Evolutionary conservation across 2,888 invertebrate species (phyloP), one percentile per base, ranked within the genome.

Genomic region (Anodontia alba): DNA sequence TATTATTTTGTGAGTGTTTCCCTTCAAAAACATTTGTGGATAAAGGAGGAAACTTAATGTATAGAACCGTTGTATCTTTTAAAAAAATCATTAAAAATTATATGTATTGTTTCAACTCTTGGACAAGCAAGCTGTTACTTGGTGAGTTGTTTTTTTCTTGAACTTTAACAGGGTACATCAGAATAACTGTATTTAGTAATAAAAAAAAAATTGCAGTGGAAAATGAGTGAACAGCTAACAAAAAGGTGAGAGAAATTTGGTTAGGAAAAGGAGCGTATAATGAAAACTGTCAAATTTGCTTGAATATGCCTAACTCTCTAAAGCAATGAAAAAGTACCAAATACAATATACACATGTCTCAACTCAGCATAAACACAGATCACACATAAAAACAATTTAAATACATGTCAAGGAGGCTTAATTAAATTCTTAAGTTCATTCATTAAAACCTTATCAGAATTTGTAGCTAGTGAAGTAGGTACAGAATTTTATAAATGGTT

Each of bases 141-240:
- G n/a, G 12, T 38, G 38, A 38, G 12, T 12, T 38, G 12, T 38
- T 26, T 5, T 54, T 29, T 5, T n/a, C n/a, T n/a, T n/a, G n/a
- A n/a, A 20, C 54, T 54, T 54, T 54, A 10, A 54, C 54, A 54
- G 54, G 54, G 26, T 54, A n/a, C 54, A 5, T 20, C 15, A 46
- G 23, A 33, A 3, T 62, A 62, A 33, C 31, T 62, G 62, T 12
- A 62, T 62, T 62, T 62, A 62, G 62, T 62, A 62, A 33, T 26
- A 33, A 62, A 51, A 54, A 76, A 46, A 42, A 77, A 29, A 54
- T 77, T 66, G 71, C 26, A 66, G 78, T 78, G 73, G 73, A 42
- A 73, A 78, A 42, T 38, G 73, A 73, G 78, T 78, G 57, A 78
- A 73, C 73, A 46, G 49, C 78, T 78, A 78, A 73, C 57, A 70